phyloP scores from a whole-genome alignment of 92 coral and sea anemone genomes.

The Umimayanthus chanpuru region DNA sequence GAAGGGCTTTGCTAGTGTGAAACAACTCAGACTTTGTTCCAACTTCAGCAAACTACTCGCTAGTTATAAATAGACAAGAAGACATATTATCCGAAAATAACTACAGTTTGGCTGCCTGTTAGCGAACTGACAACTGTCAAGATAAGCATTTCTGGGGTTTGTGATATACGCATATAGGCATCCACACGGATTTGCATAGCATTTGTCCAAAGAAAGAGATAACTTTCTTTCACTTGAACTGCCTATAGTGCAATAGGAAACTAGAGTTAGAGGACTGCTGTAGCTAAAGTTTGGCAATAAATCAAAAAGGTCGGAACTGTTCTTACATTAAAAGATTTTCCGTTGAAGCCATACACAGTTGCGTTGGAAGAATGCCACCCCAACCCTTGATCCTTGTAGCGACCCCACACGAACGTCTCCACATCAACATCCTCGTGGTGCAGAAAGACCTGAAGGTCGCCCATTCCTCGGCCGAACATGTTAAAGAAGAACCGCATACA shows the following conservation, averaged over 20 bases:
- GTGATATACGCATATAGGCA: too few relatives aligned
- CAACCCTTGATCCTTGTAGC: slow-evolving; percentile 59
- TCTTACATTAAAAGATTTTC: slow-evolving; percentile 26
- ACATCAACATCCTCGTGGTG: not conserved
- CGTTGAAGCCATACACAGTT: slow-evolving; percentile 53
- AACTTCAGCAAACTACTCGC: too few relatives aligned
- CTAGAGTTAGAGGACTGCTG: too few relatives aligned
- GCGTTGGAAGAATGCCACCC: slow-evolving; percentile 60
- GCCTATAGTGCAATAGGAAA: not conserved
- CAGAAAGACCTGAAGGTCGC: slow-evolving; percentile 53
- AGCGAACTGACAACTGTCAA: too few relatives aligned
- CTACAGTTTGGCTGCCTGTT: too few relatives aligned
- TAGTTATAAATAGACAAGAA: too few relatives aligned
- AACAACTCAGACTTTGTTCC: too few relatives aligned
- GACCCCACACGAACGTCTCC: slow-evolving; percentile 55
- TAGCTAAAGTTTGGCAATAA: not conserved
- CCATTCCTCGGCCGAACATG: slow-evolving; percentile 53
- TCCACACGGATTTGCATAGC: too few relatives aligned
- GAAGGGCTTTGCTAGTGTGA: too few relatives aligned
- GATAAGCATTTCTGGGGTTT: too few relatives aligned
- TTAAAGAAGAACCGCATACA: slow-evolving; percentile 62
- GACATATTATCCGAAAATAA: too few relatives aligned
- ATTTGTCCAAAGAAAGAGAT: too few relatives aligned
- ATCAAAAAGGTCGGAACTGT: not conserved
- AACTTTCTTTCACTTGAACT: not conserved